Percentiles rank a stretch among this genome's conserved stretches.
phyloP scores from a whole-genome alignment of 2,888 invertebrate genomes.

The Xanthostigma xanthostigma region DNA sequence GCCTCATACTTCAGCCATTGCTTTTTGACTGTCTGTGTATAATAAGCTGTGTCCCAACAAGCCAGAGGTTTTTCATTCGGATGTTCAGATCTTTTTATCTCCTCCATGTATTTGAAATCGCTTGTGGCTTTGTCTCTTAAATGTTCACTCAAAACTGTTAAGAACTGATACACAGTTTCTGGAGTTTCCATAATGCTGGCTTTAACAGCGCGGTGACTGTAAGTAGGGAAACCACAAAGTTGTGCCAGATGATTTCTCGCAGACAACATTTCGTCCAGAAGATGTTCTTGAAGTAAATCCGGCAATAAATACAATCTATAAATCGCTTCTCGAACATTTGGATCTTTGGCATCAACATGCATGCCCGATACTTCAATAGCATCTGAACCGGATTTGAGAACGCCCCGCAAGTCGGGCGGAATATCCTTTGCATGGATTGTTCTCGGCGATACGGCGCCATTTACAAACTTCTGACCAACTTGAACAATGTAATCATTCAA shows the following conservation, averaged over 20 bases:
- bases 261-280: conserved; percentile 56
- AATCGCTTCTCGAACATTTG: conserved; percentile 70
- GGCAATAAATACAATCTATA: conserved; percentile 76
- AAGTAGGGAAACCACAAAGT: conserved; percentile 80
- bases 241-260: conserved; percentile 67
- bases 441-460: conserved; percentile 55
- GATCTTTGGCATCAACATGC: conserved; percentile 68
- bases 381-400: too few relatives aligned
- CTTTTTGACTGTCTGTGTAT: conserved; percentile 56
- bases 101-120: conserved; percentile 64
- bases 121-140: conserved; percentile 49
- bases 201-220: conserved; percentile 75
- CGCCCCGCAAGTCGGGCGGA: too few relatives aligned
- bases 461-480: conserved; percentile 71
- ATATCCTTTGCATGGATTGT: conserved; percentile 31
- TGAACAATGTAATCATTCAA: conserved; percentile 77
- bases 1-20: conserved; percentile 52
- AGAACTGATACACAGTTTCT: conserved; percentile 61
- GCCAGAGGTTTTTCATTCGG: conserved; percentile 24
- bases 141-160: conserved; percentile 57
- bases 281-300: conserved; percentile 55
- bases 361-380: conserved; percentile 58
- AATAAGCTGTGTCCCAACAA: conserved; percentile 84
- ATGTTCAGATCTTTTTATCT: conserved; percentile 45
- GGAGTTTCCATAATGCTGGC: conserved; percentile 78